phyloP scores from a whole-genome alignment of 1,140 invertebrate genomes.

The Nilaparvata lugens region DNA sequence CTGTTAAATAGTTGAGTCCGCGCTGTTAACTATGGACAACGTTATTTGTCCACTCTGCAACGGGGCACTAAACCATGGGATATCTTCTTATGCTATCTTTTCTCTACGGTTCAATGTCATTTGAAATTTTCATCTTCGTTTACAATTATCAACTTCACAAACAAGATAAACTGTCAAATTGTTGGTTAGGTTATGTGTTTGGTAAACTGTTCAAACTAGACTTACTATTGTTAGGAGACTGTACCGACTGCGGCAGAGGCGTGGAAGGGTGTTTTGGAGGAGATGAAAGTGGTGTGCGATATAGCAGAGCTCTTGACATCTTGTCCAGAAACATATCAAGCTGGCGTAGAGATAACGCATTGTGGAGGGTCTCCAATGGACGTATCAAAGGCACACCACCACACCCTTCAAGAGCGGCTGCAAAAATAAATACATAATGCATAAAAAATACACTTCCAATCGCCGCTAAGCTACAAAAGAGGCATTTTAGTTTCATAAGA shows the following conservation, averaged over 20 bases:
- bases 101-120: too few relatives aligned
- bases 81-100: too few relatives aligned
- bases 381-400: conserved; percentile 87
- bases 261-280: conserved; percentile 52
- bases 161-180: too few relatives aligned
- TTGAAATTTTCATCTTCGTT: too few relatives aligned
- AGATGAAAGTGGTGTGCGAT: conserved; percentile 58
- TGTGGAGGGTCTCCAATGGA: conserved; percentile 91
- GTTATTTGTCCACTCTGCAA: too few relatives aligned
- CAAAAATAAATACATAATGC: conserved; percentile 4
- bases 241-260: conserved; percentile 37
- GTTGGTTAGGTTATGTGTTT: too few relatives aligned
- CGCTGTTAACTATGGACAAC: too few relatives aligned
- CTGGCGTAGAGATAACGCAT: conserved; percentile 83
- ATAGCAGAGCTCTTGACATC: conserved; percentile 61
- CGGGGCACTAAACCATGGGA: too few relatives aligned
- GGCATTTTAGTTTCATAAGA: too few relatives aligned
- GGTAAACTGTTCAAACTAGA: too few relatives aligned
- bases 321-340: conserved; percentile 79
- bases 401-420: conserved; percentile 63
- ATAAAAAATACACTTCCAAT: conserved; percentile 7
- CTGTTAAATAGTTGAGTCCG: too few relatives aligned
- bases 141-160: too few relatives aligned
- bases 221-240: conserved; percentile 40
- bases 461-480: neutral